Conservation (phyloP, 2,113 vertebrate species). For the Percina caprodes region DNA sequence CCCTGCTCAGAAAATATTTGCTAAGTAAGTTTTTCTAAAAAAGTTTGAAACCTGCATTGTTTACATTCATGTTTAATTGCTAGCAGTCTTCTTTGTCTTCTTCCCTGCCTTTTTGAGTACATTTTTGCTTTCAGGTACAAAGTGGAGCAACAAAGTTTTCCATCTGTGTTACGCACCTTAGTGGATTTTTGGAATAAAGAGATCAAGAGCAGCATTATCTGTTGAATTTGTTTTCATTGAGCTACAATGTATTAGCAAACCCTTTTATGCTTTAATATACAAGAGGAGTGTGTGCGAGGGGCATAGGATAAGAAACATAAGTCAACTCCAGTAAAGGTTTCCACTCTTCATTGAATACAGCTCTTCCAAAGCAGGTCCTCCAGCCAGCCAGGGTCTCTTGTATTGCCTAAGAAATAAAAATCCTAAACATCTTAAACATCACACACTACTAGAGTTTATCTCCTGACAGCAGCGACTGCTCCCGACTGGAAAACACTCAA, state of each 20-base stretch:
- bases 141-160: background rate
- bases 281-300: background rate
- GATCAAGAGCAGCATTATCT: background rate
- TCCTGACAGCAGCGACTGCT: conserved; percentile 25
- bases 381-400: background rate
- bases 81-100: background rate
- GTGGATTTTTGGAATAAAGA: background rate
- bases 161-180: background rate
- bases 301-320: conserved; percentile 2
- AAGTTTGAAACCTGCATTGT: background rate
- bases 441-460: conserved; percentile 25
- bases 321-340: background rate
- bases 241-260: background rate
- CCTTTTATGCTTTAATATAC: background rate
- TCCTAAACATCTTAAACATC: conserved; percentile 23
- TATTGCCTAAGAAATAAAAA: conserved; percentile 2
- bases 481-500: conserved; percentile 3
- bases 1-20: too few relatives aligned
- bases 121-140: background rate
- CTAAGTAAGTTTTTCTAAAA: too few relatives aligned
- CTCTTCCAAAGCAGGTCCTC: background rate
- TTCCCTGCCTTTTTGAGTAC: background rate
- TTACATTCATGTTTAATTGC: background rate
- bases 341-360: background rate
- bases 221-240: background rate